Percentiles rank a stretch among this genome's conserved stretches.
Evolutionary conservation across 1,140 invertebrate genomes (phyloP).

Genomic region (Plodia interpunctella): DNA sequence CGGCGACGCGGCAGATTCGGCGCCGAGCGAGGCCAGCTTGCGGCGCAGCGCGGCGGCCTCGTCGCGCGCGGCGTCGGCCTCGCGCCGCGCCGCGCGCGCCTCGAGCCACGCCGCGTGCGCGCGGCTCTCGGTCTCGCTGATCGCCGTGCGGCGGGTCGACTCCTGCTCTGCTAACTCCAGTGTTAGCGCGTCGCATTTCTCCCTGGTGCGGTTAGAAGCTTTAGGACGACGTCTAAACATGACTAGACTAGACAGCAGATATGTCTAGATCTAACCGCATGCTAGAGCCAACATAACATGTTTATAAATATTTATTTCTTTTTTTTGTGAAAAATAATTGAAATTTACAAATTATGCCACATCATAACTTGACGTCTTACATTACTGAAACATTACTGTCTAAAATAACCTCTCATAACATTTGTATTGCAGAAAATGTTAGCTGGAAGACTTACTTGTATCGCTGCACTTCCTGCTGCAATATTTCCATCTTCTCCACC

Average conservation of each 20-base stretch:
- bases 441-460: slow-evolving; percentile 80
- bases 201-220: too few species aligned
- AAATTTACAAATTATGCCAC: background rate
- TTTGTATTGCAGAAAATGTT: background rate
- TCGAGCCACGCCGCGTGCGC: slow-evolving; percentile 88
- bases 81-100: slow-evolving; percentile 84
- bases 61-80: slow-evolving; percentile 85
- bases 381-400: background rate
- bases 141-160: slow-evolving; percentile 85
- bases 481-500: slow-evolving; percentile 84
- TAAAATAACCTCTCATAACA: background rate
- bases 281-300: too few species aligned
- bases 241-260: too few species aligned
- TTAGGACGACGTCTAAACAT: too few species aligned
- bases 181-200: slow-evolving; percentile 82
- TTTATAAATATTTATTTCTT: background rate
- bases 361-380: background rate
- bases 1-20: slow-evolving; percentile 45
- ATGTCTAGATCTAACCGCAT: too few species aligned
- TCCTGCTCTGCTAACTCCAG: slow-evolving; percentile 89
- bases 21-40: slow-evolving; percentile 78
- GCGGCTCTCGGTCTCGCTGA: slow-evolving; percentile 85
- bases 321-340: too few species aligned
- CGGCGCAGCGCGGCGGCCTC: slow-evolving; percentile 86
- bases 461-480: slow-evolving; percentile 88